Evolutionary conservation across 2,888 invertebrate species (phyloP), one percentile per base, ranked within the genome.

Genomic region (Pachydiplax longipennis): DNA sequence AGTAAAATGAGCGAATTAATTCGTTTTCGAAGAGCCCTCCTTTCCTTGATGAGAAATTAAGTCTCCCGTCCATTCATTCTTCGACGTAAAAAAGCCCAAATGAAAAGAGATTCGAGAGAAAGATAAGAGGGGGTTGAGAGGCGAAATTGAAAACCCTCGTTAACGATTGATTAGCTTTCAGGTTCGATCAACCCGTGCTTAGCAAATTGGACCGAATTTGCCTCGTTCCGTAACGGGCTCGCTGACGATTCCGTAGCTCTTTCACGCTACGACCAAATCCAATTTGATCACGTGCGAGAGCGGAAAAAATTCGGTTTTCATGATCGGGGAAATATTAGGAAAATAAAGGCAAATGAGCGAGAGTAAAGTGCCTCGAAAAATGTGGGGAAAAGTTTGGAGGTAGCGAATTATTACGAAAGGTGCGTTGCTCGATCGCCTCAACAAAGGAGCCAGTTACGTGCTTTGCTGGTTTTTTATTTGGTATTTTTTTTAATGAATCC

Each of bases 1-100:
- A 83, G 83, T 31, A 35, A 31, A 35, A 25, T 13, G 53, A 25
- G 80, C 0, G 53, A 25, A 53, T 83, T 83, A 83, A 83, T 83
- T 83, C 53, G 53, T 58, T 83, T 83, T 83, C 58, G 18, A 83
- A 58, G 53, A 58, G 13, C 53, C n/a, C 82, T 48, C 82, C 35
- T 53, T 58, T 18, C 58, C 83, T 53, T 44, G 58, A 83, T n/a
- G n/a, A 31, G 83, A 58, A 83, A 83, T 83, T 83, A 83, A 83
- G 35, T 18, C 73, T 25, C 73, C 12, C 31, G 18, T 58, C 22
- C 18, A 82, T n/a, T 44, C 18, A 82, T n/a, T 44, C 22, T 22
- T 15, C 31, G 22, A 31, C 31, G 82, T 4, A 31, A 31, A 73
- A 31, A 25, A 73, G n/a, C 1, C 65, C 65, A 12, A 18, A 65